These are phyloP conservation scores for Nicator chloris DNA, from an alignment of 2,113 vertebrate genomes.

Conservation along the genomic window DNA sequence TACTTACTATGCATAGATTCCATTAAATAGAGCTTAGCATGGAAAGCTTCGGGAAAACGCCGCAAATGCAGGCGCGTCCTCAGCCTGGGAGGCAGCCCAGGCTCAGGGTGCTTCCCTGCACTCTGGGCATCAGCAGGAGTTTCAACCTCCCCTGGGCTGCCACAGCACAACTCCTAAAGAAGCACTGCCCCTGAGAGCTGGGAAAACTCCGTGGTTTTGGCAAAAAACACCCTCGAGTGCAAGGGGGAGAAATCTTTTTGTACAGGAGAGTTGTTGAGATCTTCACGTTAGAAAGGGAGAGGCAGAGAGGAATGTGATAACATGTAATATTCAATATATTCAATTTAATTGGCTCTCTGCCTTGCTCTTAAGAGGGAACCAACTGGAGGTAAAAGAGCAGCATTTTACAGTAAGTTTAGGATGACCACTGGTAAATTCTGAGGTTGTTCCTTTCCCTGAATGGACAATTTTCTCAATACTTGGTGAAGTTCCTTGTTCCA, in stretches of 20 bases:
- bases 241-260: accelerated
- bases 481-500: background rate
- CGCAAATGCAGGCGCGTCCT: constrained; percentile 52
- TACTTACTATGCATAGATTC: constrained; percentile 83
- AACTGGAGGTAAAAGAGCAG: background rate
- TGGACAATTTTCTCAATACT: background rate
- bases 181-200: accelerated
- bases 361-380: background rate
- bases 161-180: accelerated
- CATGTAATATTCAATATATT: too few species aligned
- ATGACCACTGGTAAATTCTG: background rate
- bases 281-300: background rate
- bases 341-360: background rate
- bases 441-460: background rate
- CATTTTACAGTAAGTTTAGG: background rate
- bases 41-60: constrained; percentile 67
- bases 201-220: background rate
- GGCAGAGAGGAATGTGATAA: background rate
- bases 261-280: background rate
- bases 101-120: background rate
- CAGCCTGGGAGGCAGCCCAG: background rate
- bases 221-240: background rate
- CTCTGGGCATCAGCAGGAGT: accelerated
- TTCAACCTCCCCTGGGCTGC: background rate
- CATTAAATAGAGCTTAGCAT: constrained; percentile 84